Evolutionary conservation across 2,888 invertebrate genomes (phyloP), one percentile per base, ranked within the genome.

Genomic region (Oligia latruncula): DNA sequence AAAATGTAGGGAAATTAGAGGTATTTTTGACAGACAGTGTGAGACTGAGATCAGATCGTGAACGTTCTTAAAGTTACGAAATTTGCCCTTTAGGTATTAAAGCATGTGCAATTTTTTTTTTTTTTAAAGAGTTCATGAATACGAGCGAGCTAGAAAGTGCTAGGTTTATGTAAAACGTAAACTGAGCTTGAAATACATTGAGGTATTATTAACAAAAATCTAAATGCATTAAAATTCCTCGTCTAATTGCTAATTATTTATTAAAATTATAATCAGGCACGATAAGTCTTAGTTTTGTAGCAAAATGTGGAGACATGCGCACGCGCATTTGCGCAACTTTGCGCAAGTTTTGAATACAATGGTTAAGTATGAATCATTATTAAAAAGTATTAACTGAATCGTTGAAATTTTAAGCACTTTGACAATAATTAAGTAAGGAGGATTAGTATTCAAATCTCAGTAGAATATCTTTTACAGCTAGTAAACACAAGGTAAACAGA

Each of bases 251-350:
- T 40, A 29, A n/a, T 46, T 29, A 17, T 43, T 43, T 71, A 15
- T 17, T 55, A 11, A 58, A 64, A 43, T 60, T 40, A 71, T 55
- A 40, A 71, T 55, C 15, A 9, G 5, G 4, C 15, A 23, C 23
- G 4, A n/a, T 55, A 60, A 9, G 2, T 64, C 0, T 29, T 11
- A 17, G 13, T 65, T 77, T 65, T 64, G 8, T 52, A 68, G 15
- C 23, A 40, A 68, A 81, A 68, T 64, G 11, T 52, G 52, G 35
- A 73, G 65, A 71, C 29, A 20, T 76, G 86, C 83, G 86, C 84
- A 79, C 9, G 75, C 84, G 83, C 84, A 79, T 58, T n/a, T 58
- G 17, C 43, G 1, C 20, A 74, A 29, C 43, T 62, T 68, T 35
- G 23, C 73, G 58, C 35, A 46, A 68, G 35, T 66, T 81, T 71